Percentiles rank a stretch among this genome's conserved stretches.
Evolutionary conservation across 2,888 invertebrate species (phyloP).

Genomic region (Nemurella pictetii): DNA sequence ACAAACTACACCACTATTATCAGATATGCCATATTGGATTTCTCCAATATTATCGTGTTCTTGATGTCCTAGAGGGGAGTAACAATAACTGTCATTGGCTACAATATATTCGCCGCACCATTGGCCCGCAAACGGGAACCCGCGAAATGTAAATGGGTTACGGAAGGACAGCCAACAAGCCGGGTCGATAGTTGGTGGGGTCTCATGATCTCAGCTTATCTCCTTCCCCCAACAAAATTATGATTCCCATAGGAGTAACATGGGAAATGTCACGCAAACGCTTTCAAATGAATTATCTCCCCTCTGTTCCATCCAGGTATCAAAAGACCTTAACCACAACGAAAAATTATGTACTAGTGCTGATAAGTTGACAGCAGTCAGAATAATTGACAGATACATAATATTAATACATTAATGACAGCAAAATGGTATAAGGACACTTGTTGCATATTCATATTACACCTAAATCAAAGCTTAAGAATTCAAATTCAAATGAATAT

Average conservation of each 20-base stretch:
- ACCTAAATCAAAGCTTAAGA: background rate
- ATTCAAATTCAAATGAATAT: background rate
- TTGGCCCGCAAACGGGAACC: background rate
- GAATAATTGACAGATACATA: too few species aligned
- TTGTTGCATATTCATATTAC: background rate
- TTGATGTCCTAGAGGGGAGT: slow-evolving; percentile 9
- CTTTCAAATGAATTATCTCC: too few species aligned
- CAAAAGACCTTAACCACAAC: too few species aligned
- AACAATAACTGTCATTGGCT: slow-evolving; percentile 9
- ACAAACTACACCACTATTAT: slow-evolving; percentile 34
- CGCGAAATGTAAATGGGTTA: slow-evolving; percentile 3
- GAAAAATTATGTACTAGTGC: too few species aligned
- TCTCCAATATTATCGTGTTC: slow-evolving; percentile 1
- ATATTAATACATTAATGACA: too few species aligned
- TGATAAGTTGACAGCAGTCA: too few species aligned
- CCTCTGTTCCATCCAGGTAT: too few species aligned
- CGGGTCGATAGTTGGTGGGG: background rate
- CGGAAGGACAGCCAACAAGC: background rate
- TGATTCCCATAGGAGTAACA: background rate
- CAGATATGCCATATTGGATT: slow-evolving; percentile 38
- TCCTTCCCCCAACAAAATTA: background rate
- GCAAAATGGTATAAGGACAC: background rate
- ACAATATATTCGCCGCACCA: background rate
- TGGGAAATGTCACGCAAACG: slow-evolving; percentile 5
- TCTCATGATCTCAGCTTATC: background rate